These are phyloP conservation scores for Platygyra sinensis DNA, from an alignment of 64 coral and sea anemone genomes.

Conservation along the genomic window DNA sequence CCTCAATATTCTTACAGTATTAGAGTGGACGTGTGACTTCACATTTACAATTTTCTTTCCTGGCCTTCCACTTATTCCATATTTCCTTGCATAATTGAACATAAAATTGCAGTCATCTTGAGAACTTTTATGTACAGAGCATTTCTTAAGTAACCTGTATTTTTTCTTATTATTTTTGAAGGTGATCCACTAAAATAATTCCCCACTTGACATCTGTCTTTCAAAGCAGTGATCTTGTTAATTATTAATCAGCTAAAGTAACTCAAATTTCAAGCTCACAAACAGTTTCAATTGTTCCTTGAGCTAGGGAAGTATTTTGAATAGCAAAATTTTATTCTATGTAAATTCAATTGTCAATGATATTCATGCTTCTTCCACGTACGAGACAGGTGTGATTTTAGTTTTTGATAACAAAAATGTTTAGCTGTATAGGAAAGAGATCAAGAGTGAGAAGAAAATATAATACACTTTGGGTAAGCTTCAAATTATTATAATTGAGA, in stretches of 20 bases:
- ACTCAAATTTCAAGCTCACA: neutral
- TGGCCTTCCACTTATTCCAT: no score
- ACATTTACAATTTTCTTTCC: no score
- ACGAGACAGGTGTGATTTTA: neutral
- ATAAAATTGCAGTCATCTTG: no score
- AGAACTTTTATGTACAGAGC: no score
- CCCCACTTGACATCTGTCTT: neutral
- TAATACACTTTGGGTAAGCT: slow-evolving; percentile 48
- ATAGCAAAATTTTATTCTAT: no score
- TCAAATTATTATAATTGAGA: neutral
- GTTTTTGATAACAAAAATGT: slow-evolving; percentile 22
- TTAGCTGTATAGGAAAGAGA: slow-evolving; percentile 60
- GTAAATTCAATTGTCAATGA: neutral
- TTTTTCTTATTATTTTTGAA: neutral
- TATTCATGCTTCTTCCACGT: neutral
- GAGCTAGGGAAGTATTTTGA: neutral
- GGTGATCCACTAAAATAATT: neutral
- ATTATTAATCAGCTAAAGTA: slow-evolving; percentile 10
- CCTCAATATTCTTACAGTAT: no score
- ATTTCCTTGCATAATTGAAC: no score
- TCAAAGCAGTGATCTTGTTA: neutral
- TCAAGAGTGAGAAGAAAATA: slow-evolving; percentile 53
- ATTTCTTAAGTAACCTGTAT: no score
- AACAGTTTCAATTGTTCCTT: neutral
- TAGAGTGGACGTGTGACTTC: no score